Conservation (phyloP, 37 sponge, comb jelly and placozoan species). For the Bolinopsis microptera region DNA sequence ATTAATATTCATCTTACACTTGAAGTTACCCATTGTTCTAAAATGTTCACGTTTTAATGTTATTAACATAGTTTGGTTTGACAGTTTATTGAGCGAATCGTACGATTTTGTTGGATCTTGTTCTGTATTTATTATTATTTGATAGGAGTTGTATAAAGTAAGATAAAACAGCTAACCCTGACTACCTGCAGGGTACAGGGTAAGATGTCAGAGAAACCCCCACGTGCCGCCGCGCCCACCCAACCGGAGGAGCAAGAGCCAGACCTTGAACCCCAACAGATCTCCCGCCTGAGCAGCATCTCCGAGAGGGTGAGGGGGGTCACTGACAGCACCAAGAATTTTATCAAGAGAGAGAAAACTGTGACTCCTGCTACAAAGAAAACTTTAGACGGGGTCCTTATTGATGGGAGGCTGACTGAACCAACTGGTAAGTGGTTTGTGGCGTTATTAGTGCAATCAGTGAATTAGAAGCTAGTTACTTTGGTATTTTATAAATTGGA, state of each 20-base stretch:
- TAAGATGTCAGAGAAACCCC: not conserved
- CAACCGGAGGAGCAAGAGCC: not conserved
- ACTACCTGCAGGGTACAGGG: not conserved
- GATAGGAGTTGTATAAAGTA: too few relatives aligned
- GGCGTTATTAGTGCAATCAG: too few relatives aligned
- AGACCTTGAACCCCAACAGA: not conserved
- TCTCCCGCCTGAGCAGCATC: slow-evolving; percentile 23
- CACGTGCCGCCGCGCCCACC: not conserved
- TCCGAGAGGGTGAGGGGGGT: not conserved
- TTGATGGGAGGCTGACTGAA: slow-evolving; percentile 29
- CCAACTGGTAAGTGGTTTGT: not conserved
- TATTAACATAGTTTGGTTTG: too few relatives aligned
- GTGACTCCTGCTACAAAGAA: not conserved
- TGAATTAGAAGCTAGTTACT: too few relatives aligned
- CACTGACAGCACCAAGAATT: not conserved
- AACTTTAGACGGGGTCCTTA: slow-evolving; percentile 9
- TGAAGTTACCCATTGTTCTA: too few relatives aligned
- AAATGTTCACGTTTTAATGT: too few relatives aligned
- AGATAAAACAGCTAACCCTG: too few relatives aligned
- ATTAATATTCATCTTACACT: too few relatives aligned
- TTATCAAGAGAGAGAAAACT: slow-evolving; percentile 8
- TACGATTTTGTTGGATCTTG: too few relatives aligned
- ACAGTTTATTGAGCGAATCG: too few relatives aligned
- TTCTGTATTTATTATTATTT: too few relatives aligned
- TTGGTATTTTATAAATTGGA: too few relatives aligned